Evolutionary conservation across 2,113 vertebrate species (phyloP), one percentile per base, ranked within the genome.

Genomic region (Ovis canadensis): DNA sequence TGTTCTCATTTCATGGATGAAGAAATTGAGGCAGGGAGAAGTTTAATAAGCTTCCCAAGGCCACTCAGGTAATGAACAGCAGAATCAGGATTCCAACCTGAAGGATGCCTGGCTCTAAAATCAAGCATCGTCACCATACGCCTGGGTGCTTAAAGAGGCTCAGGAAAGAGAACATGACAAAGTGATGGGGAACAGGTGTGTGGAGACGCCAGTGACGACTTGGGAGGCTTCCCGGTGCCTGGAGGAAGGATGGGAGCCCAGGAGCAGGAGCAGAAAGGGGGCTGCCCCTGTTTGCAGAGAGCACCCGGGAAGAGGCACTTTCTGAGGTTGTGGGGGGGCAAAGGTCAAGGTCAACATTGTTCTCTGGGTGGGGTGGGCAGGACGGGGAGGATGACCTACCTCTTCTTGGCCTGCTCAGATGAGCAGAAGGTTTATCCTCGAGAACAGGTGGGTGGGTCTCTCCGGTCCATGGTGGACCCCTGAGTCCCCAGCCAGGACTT

Each of bases 71-170:
- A 36, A 29, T 21, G 31, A 74, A 43, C 40, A 40, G 40, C 29
- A 59, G 88, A 87, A 31, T 17, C 7, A 36, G 48, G 33, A 17
- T 54, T 77, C 86, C 16, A 50, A 48, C 50, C 27, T 40, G 64
- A 85, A 60, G 33, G 8, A 3, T 3, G 55, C 33, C 50, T 48
- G 81, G 13, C 27, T 57, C 82, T 36, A 4, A 64, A 54, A 13
- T 6, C 1, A 82, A 0, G 45, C 33, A 3, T 12, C 3, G 40
- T 64, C 60, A 3, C 71, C 15, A 5, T 8, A 13, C 23, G 4
- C 31, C 5, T 9, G 2, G 1, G 9, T 52, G 29, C 25, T 36
- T 13, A 31, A 5, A 78, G 0, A 50, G 45, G 45, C 27, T 80
- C 77, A 33, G 29, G 45, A 80, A 50, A 50, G 29, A 80, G 29